A percentile compares a stretch with the other conserved stretches of the same genome.
These are phyloP conservation scores for Myrmecobius fasciatus DNA, from an alignment of 2,113 vertebrate species.

Conservation along the genomic window DNA sequence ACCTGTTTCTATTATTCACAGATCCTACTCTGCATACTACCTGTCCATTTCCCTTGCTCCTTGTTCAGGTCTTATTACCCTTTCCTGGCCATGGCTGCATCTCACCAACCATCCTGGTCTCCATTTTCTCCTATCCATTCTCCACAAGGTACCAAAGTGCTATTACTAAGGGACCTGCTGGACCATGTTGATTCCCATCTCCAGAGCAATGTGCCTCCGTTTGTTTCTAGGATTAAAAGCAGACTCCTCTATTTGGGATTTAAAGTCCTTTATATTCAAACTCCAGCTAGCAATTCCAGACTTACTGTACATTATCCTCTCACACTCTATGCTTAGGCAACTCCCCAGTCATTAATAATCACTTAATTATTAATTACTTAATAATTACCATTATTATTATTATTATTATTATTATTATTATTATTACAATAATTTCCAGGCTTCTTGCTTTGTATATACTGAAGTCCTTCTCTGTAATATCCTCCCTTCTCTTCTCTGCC, in stretches of 20 bases:
- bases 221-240: not conserved
- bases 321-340: not conserved
- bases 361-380: too few species aligned
- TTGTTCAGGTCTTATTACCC: not conserved
- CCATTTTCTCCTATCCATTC: not conserved
- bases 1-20: not conserved
- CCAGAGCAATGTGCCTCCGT: not conserved
- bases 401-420: too few species aligned
- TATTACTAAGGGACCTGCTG: not conserved
- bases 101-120: not conserved
- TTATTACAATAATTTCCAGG: not conserved
- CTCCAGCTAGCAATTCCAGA: not conserved
- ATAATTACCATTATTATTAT: too few species aligned
- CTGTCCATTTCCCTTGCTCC: not conserved
- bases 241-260: not conserved
- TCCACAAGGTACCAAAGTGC: not conserved
- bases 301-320: not conserved
- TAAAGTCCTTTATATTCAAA: not conserved
- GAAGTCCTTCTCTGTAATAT: not conserved
- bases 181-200: not conserved
- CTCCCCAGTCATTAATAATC: not conserved
- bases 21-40: not conserved
- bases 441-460: not conserved
- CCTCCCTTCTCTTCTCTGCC: not conserved
- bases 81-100: not conserved